phyloP scores from a whole-genome alignment of 2,113 vertebrate species.

The Sterrhoptilus dennistouni region DNA sequence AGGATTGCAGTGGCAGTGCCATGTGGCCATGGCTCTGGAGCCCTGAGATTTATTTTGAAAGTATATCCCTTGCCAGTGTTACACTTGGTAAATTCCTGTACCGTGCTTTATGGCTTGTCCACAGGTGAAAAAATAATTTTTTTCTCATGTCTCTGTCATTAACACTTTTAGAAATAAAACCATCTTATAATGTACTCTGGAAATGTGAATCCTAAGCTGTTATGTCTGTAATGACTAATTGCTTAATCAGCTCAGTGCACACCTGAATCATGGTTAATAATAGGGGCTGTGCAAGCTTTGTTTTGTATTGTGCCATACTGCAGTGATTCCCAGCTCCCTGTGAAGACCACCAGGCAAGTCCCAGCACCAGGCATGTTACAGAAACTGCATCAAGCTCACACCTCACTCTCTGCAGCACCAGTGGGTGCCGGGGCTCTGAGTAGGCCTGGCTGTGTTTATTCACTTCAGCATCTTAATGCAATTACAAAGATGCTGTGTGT shows the following conservation, averaged over 20 bases:
- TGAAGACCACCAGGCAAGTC: not conserved
- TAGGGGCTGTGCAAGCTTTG: not conserved
- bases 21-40: not conserved
- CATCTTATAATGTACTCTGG: not conserved
- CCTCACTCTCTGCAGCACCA: not conserved
- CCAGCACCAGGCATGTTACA: not conserved
- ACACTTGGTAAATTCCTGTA: not conserved
- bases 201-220: not conserved
- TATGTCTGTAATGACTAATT: not conserved
- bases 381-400: not conserved
- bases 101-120: not conserved
- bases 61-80: rapidly evolving
- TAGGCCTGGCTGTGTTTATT: not conserved
- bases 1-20: not conserved
- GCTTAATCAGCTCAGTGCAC: not conserved
- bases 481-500: not conserved
- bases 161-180: not conserved
- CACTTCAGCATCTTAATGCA: not conserved
- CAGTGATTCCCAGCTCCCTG: not conserved
- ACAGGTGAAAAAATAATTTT: not conserved
- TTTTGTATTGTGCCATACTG: not conserved
- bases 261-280: not conserved
- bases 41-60: not conserved
- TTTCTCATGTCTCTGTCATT: not conserved
- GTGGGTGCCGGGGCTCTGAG: not conserved